Evolutionary conservation across 2,888 invertebrate genomes (phyloP).

Genomic region (Philonicus albiceps): DNA sequence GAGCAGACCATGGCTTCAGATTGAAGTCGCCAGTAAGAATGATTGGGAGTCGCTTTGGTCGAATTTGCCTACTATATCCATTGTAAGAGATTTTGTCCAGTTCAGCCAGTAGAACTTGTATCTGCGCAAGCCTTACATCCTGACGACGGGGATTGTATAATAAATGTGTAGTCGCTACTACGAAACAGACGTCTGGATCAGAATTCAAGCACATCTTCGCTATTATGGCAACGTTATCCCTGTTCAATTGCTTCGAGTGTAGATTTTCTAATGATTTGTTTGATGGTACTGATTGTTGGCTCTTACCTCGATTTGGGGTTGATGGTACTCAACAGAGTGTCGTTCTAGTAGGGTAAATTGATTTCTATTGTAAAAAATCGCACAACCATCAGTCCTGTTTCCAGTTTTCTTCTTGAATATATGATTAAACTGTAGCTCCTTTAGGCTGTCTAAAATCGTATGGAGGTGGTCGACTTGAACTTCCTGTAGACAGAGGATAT

Average conservation of each 20-base stretch:
- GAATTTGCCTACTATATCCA: constrained; percentile 50
- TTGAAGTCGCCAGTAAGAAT: constrained; percentile 96
- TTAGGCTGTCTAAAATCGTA: constrained; percentile 68
- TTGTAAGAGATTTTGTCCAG: constrained; percentile 78
- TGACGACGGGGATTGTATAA: constrained; percentile 89
- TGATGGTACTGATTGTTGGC: not conserved
- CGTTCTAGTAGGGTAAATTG: constrained; percentile 74
- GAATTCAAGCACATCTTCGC: constrained; percentile 73
- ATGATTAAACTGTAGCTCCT: constrained; percentile 68
- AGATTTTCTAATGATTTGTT: not conserved
- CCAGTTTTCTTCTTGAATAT: constrained; percentile 87
- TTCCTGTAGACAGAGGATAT: constrained; percentile 77
- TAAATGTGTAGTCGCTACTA: constrained; percentile 93
- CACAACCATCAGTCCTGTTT: constrained; percentile 85
- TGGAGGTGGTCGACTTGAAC: constrained; percentile 80
- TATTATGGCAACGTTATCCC: constrained; percentile 88
- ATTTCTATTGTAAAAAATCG: constrained; percentile 79
- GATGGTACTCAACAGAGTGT: constrained; percentile 74
- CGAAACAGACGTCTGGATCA: constrained; percentile 66
- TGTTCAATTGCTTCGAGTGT: constrained; percentile 69
- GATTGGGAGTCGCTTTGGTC: constrained; percentile 69
- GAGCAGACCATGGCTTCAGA: constrained; percentile 75
- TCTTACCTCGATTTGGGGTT: constrained; percentile 55
- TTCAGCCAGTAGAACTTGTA: constrained; percentile 83
- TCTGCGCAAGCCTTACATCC: constrained; percentile 90